phyloP scores from a whole-genome alignment of 2,797 vertebrate genomes.

The Channallabes apus region DNA sequence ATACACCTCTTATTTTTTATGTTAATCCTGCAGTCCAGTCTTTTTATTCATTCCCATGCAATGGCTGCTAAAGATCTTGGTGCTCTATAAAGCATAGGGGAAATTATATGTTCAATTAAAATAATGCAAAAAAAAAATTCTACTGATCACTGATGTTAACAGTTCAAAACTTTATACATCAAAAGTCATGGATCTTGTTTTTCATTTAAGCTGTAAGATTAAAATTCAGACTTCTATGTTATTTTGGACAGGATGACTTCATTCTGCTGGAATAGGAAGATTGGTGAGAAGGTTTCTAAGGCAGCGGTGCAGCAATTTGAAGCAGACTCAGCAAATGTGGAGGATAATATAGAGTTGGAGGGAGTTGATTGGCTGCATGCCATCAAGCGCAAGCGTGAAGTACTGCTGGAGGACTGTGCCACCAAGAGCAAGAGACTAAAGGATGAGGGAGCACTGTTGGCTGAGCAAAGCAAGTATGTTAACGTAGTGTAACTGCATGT shows the following conservation, averaged over 20 bases:
- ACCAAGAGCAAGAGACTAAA: slow-evolving; percentile 82
- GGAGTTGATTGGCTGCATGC: slow-evolving; percentile 79
- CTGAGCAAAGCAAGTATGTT: slow-evolving; percentile 83
- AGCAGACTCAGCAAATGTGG: slow-evolving; percentile 78
- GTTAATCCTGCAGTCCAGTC: too few species aligned
- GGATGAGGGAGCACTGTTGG: slow-evolving; percentile 84
- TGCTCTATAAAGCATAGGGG: too few species aligned
- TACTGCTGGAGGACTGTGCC: slow-evolving; percentile 80
- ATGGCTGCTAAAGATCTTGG: too few species aligned
- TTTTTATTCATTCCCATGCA: too few species aligned
- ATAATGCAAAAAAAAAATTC: too few species aligned
- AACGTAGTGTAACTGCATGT: background rate
- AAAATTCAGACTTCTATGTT: background rate
- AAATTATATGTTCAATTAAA: too few species aligned
- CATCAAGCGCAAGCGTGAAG: slow-evolving; percentile 79
- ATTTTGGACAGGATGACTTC: slow-evolving; percentile 81
- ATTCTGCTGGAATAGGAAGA: slow-evolving; percentile 95
- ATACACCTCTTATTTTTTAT: too few species aligned
- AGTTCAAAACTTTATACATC: background rate
- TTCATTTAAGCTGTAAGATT: background rate
- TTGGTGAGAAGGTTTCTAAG: slow-evolving; percentile 91
- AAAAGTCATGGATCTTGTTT: background rate
- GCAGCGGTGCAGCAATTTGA: slow-evolving; percentile 84
- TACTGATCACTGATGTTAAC: background rate
- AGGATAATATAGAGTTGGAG: slow-evolving; percentile 66